phyloP scores from a whole-genome alignment of 2,797 vertebrate genomes.

The Gallinago nigripennis region DNA sequence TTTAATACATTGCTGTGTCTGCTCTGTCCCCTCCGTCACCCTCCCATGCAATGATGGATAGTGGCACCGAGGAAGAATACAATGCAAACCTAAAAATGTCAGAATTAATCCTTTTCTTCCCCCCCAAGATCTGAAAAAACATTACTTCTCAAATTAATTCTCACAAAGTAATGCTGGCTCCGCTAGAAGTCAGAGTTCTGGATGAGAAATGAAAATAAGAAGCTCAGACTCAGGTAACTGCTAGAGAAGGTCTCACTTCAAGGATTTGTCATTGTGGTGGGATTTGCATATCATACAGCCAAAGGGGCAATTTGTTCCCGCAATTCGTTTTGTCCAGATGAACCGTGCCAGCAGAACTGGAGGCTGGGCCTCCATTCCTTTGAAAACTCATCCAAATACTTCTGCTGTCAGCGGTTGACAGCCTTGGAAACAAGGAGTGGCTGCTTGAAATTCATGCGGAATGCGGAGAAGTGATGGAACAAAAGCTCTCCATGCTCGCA shows the following conservation, averaged over 20 bases:
- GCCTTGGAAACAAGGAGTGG: neutral
- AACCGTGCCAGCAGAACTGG: neutral
- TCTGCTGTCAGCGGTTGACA: neutral
- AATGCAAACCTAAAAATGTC: constrained; percentile 1
- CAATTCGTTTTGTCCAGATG: neutral
- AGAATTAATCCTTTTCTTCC: constrained; percentile 24
- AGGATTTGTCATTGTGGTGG: neutral
- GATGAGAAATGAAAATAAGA: constrained; percentile 34
- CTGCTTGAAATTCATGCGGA: neutral
- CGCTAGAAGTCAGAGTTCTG: constrained; percentile 32
- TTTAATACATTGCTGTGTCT: neutral
- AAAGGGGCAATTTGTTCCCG: neutral
- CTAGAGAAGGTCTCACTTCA: constrained; percentile 7
- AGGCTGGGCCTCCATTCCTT: neutral
- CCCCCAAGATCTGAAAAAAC: neutral
- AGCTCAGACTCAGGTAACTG: constrained; percentile 15
- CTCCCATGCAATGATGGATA: neutral
- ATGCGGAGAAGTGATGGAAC: neutral
- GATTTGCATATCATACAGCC: constrained; percentile 10
- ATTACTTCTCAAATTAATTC: constrained; percentile 47
- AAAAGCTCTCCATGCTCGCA: neutral
- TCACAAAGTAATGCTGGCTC: neutral
- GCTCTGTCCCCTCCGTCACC: neutral
- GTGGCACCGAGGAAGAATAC: neutral
- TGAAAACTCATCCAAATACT: neutral